Evolutionary conservation across 2,888 invertebrate genomes (phyloP).

Genomic region (Leptopilina syphax): DNA sequence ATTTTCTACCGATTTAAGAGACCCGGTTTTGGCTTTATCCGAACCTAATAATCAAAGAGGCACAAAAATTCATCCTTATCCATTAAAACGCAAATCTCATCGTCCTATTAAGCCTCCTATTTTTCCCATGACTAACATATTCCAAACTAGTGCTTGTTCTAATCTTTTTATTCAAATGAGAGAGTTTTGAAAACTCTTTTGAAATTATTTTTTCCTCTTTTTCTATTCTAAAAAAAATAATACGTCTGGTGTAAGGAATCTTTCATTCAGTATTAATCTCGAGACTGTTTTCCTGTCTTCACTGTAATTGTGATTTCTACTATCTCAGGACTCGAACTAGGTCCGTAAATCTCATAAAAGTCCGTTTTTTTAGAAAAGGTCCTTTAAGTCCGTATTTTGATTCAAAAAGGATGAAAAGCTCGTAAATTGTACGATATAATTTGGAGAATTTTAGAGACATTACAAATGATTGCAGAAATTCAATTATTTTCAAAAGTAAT

Average conservation of each 20-base stretch:
- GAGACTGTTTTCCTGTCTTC: conserved; percentile 14
- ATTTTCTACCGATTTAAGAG: conserved; percentile 59
- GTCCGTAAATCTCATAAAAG: no score
- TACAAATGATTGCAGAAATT: no score
- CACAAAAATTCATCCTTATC: conserved; percentile 57
- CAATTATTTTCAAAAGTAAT: no score
- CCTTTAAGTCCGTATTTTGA: no score
- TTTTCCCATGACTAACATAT: conserved; percentile 70
- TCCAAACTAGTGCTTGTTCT: conserved; percentile 69
- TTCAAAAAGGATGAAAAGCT: no score
- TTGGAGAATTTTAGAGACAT: no score
- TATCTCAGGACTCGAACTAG: no score
- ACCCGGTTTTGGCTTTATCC: conserved; percentile 69
- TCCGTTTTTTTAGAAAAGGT: no score
- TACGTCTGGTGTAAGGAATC: neutral
- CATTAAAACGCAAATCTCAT: conserved; percentile 59
- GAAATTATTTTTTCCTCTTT: neutral
- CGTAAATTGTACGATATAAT: no score
- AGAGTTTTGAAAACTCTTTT: conserved; percentile 63
- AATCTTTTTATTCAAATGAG: conserved; percentile 72
- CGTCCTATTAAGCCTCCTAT: conserved; percentile 68
- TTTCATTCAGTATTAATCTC: conserved; percentile 52
- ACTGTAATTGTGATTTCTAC: no score
- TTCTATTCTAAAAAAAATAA: neutral
- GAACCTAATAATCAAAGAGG: conserved; percentile 74